phyloP scores from a whole-genome alignment of 2,888 invertebrate genomes.

The Spisula solida region DNA sequence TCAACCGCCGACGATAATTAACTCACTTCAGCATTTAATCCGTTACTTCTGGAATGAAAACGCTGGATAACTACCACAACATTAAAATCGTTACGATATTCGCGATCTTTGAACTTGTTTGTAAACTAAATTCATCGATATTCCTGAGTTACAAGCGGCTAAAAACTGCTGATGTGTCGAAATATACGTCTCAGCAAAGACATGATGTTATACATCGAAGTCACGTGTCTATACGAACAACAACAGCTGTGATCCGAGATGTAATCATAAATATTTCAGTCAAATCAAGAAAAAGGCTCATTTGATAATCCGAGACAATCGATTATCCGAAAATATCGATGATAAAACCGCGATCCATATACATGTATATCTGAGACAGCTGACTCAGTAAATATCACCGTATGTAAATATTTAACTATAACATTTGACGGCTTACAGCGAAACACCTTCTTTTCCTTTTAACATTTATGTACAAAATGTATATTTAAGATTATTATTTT shows the following conservation, averaged over 20 bases:
- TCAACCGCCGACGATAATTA: not conserved
- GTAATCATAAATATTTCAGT: constrained; percentile 13
- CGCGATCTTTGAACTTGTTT: not conserved
- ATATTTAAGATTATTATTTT: not conserved
- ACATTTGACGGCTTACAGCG: not conserved
- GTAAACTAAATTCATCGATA: not conserved
- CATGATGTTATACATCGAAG: not conserved
- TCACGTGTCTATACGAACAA: not conserved
- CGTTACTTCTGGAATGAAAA: not conserved
- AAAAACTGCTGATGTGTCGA: not conserved
- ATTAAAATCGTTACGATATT: not conserved
- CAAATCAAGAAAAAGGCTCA: not conserved
- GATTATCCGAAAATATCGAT: not conserved
- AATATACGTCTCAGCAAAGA: not conserved
- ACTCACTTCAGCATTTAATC: not conserved
- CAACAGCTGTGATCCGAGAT: not conserved
- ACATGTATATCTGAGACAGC: not conserved
- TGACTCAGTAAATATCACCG: not conserved
- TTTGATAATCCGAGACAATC: not conserved
- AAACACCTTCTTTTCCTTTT: not conserved
- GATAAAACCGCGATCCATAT: not conserved
- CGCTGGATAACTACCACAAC: not conserved
- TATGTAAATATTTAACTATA: not conserved
- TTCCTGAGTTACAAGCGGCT: not conserved
- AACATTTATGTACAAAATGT: not conserved